Evolutionary conservation across 2,888 invertebrate genomes (phyloP).

Genomic region (Lobophora halterata): DNA sequence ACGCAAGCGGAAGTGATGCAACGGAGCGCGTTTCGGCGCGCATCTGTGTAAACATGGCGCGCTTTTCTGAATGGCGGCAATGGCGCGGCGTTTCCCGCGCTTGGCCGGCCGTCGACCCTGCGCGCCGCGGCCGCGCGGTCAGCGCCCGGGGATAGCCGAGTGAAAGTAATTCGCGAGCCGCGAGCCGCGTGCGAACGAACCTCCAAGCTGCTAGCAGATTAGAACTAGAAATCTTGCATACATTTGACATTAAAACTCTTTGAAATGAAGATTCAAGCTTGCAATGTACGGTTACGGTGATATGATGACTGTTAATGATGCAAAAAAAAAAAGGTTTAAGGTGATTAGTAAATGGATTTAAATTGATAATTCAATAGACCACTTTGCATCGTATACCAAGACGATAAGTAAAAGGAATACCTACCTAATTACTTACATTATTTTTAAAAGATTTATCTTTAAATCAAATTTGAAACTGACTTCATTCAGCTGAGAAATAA

Average conservation of each 20-base stretch:
- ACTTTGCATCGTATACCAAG: too few species aligned
- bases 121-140: conserved; percentile 59
- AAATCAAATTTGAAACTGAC: too few species aligned
- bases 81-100: conserved; percentile 72
- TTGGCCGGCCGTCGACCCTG: conserved; percentile 72
- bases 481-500: too few species aligned
- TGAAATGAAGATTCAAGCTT: too few species aligned
- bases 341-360: too few species aligned
- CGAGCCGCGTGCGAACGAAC: conserved; percentile 68
- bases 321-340: too few species aligned
- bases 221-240: conserved; percentile 24
- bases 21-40: conserved; percentile 75
- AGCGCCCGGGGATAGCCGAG: conserved; percentile 76
- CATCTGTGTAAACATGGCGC: conserved; percentile 79
- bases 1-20: conserved; percentile 78
- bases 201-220: conserved; percentile 56
- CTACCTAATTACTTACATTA: too few species aligned
- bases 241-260: conserved; percentile 25
- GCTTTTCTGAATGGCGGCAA: conserved; percentile 75
- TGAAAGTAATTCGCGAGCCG: conserved; percentile 79
- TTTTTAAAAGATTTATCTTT: too few species aligned
- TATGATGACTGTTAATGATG: too few species aligned
- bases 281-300: too few species aligned
- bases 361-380: too few species aligned
- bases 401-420: too few species aligned